Conservation (phyloP, 2,888 invertebrate genomes). For the Imbricaverruca yamaguchii region DNA sequence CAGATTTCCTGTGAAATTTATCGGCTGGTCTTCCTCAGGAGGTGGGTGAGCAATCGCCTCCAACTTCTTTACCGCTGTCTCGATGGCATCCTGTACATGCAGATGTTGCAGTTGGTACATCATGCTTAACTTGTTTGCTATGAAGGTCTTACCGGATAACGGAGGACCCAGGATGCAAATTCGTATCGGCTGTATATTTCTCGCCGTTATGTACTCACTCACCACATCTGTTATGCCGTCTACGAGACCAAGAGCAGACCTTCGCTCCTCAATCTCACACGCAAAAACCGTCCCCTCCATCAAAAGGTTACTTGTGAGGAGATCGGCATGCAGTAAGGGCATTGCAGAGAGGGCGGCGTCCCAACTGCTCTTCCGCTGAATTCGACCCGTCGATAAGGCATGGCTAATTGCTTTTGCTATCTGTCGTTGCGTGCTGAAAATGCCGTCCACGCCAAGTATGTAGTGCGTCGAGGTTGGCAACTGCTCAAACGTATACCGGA, state of each 20-base stretch:
- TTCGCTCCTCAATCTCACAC: conserved; percentile 32
- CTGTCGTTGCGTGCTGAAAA: conserved; percentile 47
- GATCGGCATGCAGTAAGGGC: conserved; percentile 33
- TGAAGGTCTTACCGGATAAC: conserved; percentile 54
- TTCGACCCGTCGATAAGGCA: conserved; percentile 49
- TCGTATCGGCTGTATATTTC: conserved; percentile 47
- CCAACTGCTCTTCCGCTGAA: conserved; percentile 49
- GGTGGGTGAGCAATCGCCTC: conserved; percentile 35
- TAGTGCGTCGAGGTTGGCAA: conserved; percentile 43
- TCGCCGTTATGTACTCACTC: conserved; percentile 25
- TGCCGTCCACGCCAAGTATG: conserved; percentile 57
- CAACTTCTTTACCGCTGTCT: conserved; percentile 50
- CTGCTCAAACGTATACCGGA: not conserved
- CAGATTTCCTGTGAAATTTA: not conserved
- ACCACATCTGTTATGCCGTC: conserved; percentile 26
- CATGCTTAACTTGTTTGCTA: conserved; percentile 51
- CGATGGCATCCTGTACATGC: conserved; percentile 49
- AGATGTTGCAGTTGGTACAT: conserved; percentile 53
- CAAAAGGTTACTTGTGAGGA: conserved; percentile 32
- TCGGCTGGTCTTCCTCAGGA: not conserved
- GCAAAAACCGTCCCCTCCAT: conserved; percentile 33
- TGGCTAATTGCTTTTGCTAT: conserved; percentile 52
- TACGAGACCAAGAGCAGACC: conserved; percentile 29
- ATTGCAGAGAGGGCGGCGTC: conserved; percentile 39
- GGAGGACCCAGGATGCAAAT: conserved; percentile 58